Base-by-base conservation (phyloP, 2,113 vertebrate genomes). In the Actenoides hombroni region DNA sequence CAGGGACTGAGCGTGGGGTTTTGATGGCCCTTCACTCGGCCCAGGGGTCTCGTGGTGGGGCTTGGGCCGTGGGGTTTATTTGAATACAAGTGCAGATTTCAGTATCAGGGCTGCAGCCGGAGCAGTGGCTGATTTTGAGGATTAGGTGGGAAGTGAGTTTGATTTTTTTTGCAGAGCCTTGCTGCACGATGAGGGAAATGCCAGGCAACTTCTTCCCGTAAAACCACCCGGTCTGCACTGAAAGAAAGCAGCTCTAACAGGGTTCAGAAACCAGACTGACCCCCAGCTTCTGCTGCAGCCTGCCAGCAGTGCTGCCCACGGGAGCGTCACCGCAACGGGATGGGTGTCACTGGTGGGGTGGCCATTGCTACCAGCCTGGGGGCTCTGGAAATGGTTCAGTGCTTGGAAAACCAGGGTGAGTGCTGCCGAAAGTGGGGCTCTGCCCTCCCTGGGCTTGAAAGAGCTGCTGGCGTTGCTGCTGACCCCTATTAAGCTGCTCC, bases 11-110 rank as follows among this genome's bases (percentile, higher is more conserved):
- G 44, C 5, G 0, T 0, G 48, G 63, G 31, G 12, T 73, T 81
- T 84, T 0, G 26, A 2, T 19, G 59, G 46, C 67, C 83, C 70
- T 29, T 3, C 4, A 4, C 46, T 68, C 65, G 28, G 64, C 70
- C 18, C 63, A 4, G 59, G 46, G 1, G 11, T 25, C 35, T 61
- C 31, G 0, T 5, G 46, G 3, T 3, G 75, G 53, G 6, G 9
- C 46, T 28, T 3, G 2, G 74, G 26, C 46, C 25, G 1, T 0
- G 1, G 29, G 33, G 19, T 3, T 25, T 0, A 0, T 35, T 35
- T 28, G 53, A 31, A 40, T 49, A 11, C 39, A 57, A 75, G 15
- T 1, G 31, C 29, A 6, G 51, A 10, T 42, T 28, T 46, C 63
- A 10, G 76, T 2, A 40, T 40, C 0, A 0, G 10, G 49, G n/a